Percentiles rank a stretch among this genome's conserved stretches.
Conservation (phyloP, 2,888 invertebrate genomes). For the Ceramica pisi region DNA sequence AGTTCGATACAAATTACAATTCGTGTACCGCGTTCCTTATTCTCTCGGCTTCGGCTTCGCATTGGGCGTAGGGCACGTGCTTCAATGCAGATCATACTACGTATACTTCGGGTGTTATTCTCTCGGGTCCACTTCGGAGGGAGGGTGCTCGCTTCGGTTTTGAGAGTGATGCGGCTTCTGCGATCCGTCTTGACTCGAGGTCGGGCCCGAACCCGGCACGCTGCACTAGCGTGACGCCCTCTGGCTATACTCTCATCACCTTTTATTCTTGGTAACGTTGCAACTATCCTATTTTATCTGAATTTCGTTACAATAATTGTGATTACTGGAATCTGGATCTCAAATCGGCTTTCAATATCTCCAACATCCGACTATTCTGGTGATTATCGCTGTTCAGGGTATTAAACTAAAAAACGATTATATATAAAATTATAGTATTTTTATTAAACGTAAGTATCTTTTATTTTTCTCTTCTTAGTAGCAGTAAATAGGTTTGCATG, state of each 20-base stretch:
- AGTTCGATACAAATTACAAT: neutral
- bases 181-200: neutral
- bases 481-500: neutral
- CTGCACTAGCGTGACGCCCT: too few relatives aligned
- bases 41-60: slow-evolving; percentile 8
- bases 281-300: neutral
- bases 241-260: neutral
- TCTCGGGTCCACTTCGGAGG: neutral
- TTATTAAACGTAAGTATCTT: neutral
- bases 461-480: neutral
- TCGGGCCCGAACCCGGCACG: too few relatives aligned
- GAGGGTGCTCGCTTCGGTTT: neutral
- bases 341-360: slow-evolving; percentile 54
- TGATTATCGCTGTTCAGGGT: slow-evolving; percentile 44
- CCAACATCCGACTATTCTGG: slow-evolving; percentile 16
- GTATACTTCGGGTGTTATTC: slow-evolving; percentile 19
- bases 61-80: neutral
- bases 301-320: slow-evolving; percentile 11
- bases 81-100: slow-evolving; percentile 5
- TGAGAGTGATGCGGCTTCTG: neutral
- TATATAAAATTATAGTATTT: neutral
- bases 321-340: slow-evolving; percentile 44
- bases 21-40: neutral
- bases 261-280: neutral
- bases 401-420: neutral